Evolutionary conservation across 2,797 vertebrate genomes (phyloP).

Genomic region (Enteromius thamalakanensis): DNA sequence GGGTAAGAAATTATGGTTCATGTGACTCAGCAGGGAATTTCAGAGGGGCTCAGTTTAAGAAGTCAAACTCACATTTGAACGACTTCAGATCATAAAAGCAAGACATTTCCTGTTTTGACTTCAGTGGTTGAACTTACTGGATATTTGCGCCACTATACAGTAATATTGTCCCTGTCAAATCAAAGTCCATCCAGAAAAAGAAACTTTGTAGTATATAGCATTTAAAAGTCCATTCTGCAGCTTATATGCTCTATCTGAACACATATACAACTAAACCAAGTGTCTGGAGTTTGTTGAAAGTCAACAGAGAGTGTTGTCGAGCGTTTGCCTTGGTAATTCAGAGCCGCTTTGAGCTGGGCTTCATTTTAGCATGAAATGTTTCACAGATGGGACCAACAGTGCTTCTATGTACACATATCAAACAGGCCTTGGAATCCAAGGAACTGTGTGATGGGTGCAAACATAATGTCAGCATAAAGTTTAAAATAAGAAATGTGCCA

Average conservation of each 20-base stretch:
- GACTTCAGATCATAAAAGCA: conserved; percentile 2
- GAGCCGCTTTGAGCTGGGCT: conserved; percentile 41
- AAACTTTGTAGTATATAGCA: conserved; percentile 24
- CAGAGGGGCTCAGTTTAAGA: not conserved
- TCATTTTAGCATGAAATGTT: conserved; percentile 55
- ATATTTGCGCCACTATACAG: not conserved
- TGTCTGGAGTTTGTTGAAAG: conserved; percentile 19
- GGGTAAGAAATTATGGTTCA: not conserved
- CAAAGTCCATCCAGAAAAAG: conserved; percentile 11
- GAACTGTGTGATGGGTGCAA: conserved; percentile 12
- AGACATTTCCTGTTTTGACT: conserved; percentile 2
- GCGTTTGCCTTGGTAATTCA: conserved; percentile 35
- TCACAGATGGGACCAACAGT: conserved; percentile 52
- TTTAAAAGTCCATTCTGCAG: conserved; percentile 10
- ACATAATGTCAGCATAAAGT: not conserved
- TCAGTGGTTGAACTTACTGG: not conserved
- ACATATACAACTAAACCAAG: conserved; percentile 17
- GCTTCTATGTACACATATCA: conserved; percentile 39
- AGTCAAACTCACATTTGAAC: not conserved
- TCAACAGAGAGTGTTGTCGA: conserved; percentile 22
- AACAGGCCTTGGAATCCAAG: not conserved
- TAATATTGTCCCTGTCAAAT: not conserved
- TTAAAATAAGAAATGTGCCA: conserved; percentile 16
- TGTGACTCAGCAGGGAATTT: conserved; percentile 38
- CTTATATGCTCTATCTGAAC: not conserved